phyloP scores from a whole-genome alignment of 2,113 vertebrate species.

The Phoxinus phoxinus region DNA sequence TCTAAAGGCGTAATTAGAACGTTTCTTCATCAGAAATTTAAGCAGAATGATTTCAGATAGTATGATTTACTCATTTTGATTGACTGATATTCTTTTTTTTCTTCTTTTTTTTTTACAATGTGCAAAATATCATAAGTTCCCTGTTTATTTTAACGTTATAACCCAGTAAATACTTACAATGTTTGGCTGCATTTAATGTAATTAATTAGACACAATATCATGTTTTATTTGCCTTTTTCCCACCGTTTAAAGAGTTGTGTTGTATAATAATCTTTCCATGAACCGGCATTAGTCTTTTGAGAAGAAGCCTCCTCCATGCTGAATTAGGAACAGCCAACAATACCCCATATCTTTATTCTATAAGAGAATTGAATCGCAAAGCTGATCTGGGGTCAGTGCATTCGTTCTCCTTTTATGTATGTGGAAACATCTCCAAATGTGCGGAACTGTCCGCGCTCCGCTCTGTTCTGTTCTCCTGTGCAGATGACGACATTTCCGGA shows the following conservation, averaged over 20 bases:
- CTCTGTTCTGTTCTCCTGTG: background rate
- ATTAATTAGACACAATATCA: background rate
- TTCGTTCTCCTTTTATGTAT: background rate
- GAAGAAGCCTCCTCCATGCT: background rate
- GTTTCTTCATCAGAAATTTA: no score
- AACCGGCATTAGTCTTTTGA: background rate
- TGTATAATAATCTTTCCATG: background rate
- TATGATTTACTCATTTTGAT: background rate
- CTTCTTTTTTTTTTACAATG: no score
- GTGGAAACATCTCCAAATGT: slow-evolving; percentile 38
- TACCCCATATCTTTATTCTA: background rate
- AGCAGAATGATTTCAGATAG: no score
- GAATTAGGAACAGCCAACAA: background rate
- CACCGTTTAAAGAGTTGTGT: background rate
- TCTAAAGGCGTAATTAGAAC: background rate
- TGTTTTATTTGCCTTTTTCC: no score
- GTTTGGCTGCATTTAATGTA: background rate
- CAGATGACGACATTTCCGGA: slow-evolving; percentile 70
- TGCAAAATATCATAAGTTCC: background rate
- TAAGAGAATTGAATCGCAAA: background rate
- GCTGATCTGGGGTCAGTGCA: background rate
- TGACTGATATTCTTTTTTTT: background rate
- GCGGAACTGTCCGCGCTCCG: slow-evolving; percentile 20
- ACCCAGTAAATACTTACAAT: background rate
- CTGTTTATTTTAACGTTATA: background rate